Base-by-base conservation (phyloP, 2,113 vertebrate species). In the Melanostigma gelatinosum region DNA sequence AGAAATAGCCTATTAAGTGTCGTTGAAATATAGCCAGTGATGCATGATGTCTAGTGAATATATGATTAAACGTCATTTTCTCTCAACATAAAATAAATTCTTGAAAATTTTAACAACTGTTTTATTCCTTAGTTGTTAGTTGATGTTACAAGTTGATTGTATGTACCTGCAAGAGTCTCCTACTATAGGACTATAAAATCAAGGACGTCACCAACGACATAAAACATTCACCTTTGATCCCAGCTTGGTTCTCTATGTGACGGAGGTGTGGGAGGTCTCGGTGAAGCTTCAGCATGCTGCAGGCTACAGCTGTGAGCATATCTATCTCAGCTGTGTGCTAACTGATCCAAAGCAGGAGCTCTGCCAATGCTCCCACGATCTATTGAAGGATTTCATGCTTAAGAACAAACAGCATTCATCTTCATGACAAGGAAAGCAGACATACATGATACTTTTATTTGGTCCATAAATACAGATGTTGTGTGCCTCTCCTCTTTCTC, bases 381-480 rank as follows among this genome's bases (percentile, higher is more conserved):
- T 52, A 64, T 18, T 66, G 61, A 63, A 79, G 67, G 75, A 89
- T 84, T 79, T 87, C 83, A 62, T 75, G 82, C 73, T 48, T 61
- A 24, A 84, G 78, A 88, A 86, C 86, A 73, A 85, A 50, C 81
- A 83, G 71, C 74, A 86, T 88, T 85, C 52, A 84, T 83, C 80
- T 79, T 82, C 64, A 82, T 60, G 72, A 84, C 1, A 24, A 78
- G 68, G 62, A 65, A n/a, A 69, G 66, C 48, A 67, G 78, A 70
- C n/a, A 62, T 2, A 79, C 22, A 64, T 3, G 6, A 48, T n/a
- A 8, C n/a, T 46, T 75, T 73, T 11, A 67, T 57, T 77, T 46
- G 4, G 36, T 72, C 44, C 29, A 29, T 46, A 32, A 67, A 42
- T 62, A 52, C 85, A 88, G 79, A 75, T 60, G 66, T 46, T 58